Conservation (phyloP, 1,140 invertebrate genomes). For the Rhizoglyphus robini region DNA sequence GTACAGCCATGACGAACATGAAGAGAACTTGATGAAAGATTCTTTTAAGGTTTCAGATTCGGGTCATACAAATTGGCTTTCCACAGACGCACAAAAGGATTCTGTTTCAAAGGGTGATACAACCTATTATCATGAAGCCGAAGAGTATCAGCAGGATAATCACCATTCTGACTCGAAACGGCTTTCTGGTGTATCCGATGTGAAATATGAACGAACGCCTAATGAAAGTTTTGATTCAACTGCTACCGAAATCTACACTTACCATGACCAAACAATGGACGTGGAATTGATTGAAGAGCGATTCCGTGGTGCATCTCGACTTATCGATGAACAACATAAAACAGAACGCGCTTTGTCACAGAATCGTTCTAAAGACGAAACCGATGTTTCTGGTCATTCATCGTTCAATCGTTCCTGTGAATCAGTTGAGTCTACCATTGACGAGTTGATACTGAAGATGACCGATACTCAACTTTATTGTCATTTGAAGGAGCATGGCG, state of each 20-base stretch:
- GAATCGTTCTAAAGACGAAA: background rate
- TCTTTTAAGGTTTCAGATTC: too few species aligned
- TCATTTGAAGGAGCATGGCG: background rate
- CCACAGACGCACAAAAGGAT: too few species aligned
- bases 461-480: conserved; percentile 8
- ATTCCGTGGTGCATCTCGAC: background rate
- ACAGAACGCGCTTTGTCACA: background rate
- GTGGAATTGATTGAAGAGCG: conserved; percentile 14
- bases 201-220: too few species aligned
- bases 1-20: too few species aligned
- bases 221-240: background rate
- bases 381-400: background rate
- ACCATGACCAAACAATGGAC: background rate
- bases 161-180: too few species aligned
- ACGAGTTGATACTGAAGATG: conserved; percentile 8
- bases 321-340: background rate
- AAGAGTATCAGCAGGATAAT: too few species aligned
- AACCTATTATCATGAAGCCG: too few species aligned
- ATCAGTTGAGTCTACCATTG: background rate
- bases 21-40: too few species aligned
- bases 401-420: background rate
- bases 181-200: too few species aligned
- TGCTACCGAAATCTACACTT: background rate
- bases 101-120: too few species aligned
- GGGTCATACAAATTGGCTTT: too few species aligned